phyloP scores from a whole-genome alignment of 2,797 vertebrate species.

The Chaenodraco wilsoni region DNA sequence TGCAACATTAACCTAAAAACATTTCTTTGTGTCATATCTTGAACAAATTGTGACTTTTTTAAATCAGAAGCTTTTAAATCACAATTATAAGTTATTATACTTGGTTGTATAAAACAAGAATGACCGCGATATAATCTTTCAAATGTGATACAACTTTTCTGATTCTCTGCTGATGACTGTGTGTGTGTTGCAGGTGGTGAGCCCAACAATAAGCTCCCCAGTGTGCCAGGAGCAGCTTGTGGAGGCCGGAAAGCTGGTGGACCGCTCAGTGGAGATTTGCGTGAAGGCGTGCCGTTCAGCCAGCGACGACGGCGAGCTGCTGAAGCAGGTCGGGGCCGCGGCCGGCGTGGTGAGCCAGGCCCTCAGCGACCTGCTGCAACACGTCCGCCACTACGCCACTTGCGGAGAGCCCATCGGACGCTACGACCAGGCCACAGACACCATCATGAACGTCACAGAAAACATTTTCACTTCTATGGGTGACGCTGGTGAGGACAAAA shows the following conservation, averaged over 20 bases:
- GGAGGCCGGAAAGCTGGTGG: constrained; percentile 96
- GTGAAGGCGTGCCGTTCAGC: constrained; percentile 94
- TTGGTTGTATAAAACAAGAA: neutral
- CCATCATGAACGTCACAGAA: constrained; percentile 99
- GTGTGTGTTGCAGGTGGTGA: constrained; percentile 88
- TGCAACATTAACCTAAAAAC: neutral
- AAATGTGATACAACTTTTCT: neutral
- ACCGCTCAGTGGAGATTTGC: constrained; percentile 96
- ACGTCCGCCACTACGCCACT: constrained; percentile 96
- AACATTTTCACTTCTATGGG: constrained; percentile 99
- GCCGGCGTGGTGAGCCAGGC: constrained; percentile 95
- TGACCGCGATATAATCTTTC: neutral
- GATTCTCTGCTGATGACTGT: constrained; percentile 21
- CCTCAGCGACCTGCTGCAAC: constrained; percentile 94
- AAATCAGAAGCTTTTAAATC: neutral
- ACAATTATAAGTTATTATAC: neutral
- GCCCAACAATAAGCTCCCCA: constrained; percentile 97
- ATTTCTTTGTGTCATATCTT: neutral
- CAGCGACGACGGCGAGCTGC: constrained; percentile 89
- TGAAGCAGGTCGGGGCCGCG: constrained; percentile 94
- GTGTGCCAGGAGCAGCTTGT: constrained; percentile 99
- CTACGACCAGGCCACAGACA: constrained; percentile 98
- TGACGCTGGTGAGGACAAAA: constrained; percentile 91
- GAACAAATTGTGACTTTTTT: neutral
- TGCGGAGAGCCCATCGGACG: constrained; percentile 96